Evolutionary conservation across 2,797 vertebrate genomes (phyloP), one percentile per base, ranked within the genome.

Genomic region (Falco cherrug): DNA sequence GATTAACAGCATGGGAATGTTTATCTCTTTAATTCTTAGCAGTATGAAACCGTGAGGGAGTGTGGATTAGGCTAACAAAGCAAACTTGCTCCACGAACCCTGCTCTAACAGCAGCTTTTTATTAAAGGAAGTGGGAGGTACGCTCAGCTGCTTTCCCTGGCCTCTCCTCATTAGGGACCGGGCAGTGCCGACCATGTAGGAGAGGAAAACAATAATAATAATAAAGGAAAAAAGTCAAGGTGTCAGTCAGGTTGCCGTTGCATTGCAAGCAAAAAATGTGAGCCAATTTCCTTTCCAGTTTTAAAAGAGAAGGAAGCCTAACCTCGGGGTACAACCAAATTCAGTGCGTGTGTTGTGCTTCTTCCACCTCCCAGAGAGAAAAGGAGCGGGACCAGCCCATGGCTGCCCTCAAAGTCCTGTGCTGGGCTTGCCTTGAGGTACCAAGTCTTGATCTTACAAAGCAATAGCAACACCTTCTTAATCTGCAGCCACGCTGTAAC

Each of bases 61-160:
- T 33, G 53, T 75, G 79, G 87, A 57, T 78, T 82, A 79, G 35
- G 80, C 61, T 77, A 54, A 91, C 24, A 35, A 73, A 82, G 90
- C 80, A 87, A 93, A 94, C 61, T 41, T 54, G 68, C 87, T 93
- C 67, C 54, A 10, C 8, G 9, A 64, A 77, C 84, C 47, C 82
- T 82, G 43, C 51, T 59, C 75, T 63, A 59, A 25, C 64, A 82
- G 57, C 68, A 81, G 65, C 33, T 56, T 83, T 94, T 91, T 69
- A 91, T 61, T 84, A 59, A 78, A 74, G 91, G 33, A 33, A 74
- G 86, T 37, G 86, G 92, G 82, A 95, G 80, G 78, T 65, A 22
- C 3, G 2, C 63, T 76, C 78, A 51, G 86, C 37, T 80, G 75
- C 63, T 50, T 84, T 59, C 61, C 65, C 56, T 70, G 70, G 60